Conservation (phyloP, 2,888 invertebrate species). For the Meta bourneti region DNA sequence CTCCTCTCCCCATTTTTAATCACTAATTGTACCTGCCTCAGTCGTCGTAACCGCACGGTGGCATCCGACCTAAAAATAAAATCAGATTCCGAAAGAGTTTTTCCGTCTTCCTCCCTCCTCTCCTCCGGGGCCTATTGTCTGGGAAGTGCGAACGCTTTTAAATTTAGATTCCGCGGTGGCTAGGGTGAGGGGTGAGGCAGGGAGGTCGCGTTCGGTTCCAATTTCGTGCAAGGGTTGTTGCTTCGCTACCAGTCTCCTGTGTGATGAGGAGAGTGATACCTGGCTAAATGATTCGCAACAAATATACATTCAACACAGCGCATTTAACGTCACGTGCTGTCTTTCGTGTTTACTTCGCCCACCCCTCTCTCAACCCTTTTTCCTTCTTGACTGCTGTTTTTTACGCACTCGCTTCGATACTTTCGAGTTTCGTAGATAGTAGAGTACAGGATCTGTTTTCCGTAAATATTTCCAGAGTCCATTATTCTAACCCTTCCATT, state of each 20-base stretch:
- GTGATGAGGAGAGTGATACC: conserved; percentile 17
- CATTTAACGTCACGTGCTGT: not conserved
- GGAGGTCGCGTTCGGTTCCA: conserved; percentile 20
- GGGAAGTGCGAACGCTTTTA: conserved; percentile 43
- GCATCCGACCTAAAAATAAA: conserved; percentile 48
- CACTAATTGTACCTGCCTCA: conserved; percentile 35
- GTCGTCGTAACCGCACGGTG: not conserved
- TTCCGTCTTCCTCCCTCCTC: conserved; percentile 17
- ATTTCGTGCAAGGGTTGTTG: conserved; percentile 44
- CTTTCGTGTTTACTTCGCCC: too few species aligned
- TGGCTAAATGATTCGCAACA: conserved; percentile 33
- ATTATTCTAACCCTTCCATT: too few species aligned
- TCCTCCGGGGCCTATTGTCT: conserved; percentile 60
- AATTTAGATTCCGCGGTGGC: conserved; percentile 53
- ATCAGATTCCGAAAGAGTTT: conserved; percentile 30
- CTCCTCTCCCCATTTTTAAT: not conserved
- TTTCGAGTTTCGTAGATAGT: too few species aligned
- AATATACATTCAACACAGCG: not conserved
- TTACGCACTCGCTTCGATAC: too few species aligned
- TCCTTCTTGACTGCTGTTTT: too few species aligned
- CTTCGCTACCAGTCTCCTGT: conserved; percentile 40
- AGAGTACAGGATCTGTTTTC: too few species aligned
- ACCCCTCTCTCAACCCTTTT: too few species aligned
- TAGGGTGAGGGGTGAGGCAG: too few species aligned
- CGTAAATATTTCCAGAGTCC: too few species aligned